Conservation (phyloP, 2,797 vertebrate genomes). For the Cyclopterus lumpus region DNA sequence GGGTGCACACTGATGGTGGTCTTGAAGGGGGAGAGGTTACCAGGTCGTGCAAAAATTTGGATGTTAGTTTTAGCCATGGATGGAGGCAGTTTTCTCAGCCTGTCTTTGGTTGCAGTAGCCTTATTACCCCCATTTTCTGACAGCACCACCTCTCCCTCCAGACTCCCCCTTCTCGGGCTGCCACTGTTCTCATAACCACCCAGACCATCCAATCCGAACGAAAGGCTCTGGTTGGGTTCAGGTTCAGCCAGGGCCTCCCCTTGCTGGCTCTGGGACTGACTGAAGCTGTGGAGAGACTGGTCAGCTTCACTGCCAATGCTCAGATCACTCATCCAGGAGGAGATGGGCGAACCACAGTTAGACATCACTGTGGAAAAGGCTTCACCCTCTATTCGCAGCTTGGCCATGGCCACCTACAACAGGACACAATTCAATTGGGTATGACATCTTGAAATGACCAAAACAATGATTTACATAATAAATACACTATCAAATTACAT, state of each 20-base stretch:
- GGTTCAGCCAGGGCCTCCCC: slow-evolving; percentile 91
- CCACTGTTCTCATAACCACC: slow-evolving; percentile 39
- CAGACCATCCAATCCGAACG: slow-evolving; percentile 59
- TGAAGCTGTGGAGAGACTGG: slow-evolving; percentile 94
- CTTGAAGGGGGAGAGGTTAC: slow-evolving; percentile 88
- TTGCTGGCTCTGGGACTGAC: slow-evolving; percentile 89
- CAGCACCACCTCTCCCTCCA: slow-evolving; percentile 79
- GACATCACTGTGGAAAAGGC: slow-evolving; percentile 75
- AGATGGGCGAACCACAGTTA: slow-evolving; percentile 89
- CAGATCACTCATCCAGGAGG: slow-evolving; percentile 96
- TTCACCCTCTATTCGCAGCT: slow-evolving; percentile 84
- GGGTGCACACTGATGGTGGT: slow-evolving; percentile 88
- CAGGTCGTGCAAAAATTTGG: slow-evolving; percentile 83
- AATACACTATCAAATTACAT: background rate
- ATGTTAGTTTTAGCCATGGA: slow-evolving; percentile 89
- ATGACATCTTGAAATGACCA: slow-evolving; percentile 2
- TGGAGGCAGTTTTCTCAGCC: slow-evolving; percentile 80
- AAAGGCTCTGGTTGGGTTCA: slow-evolving; percentile 58
- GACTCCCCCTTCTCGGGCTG: slow-evolving; percentile 73
- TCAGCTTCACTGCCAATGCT: slow-evolving; percentile 91
- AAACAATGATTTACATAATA: background rate
- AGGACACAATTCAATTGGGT: background rate
- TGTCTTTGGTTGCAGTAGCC: slow-evolving; percentile 72
- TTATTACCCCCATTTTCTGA: slow-evolving; percentile 78
- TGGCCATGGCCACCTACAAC: slow-evolving; percentile 79